Base-by-base conservation (phyloP, 2,888 invertebrate species). In the Cheilosia scutellata region DNA sequence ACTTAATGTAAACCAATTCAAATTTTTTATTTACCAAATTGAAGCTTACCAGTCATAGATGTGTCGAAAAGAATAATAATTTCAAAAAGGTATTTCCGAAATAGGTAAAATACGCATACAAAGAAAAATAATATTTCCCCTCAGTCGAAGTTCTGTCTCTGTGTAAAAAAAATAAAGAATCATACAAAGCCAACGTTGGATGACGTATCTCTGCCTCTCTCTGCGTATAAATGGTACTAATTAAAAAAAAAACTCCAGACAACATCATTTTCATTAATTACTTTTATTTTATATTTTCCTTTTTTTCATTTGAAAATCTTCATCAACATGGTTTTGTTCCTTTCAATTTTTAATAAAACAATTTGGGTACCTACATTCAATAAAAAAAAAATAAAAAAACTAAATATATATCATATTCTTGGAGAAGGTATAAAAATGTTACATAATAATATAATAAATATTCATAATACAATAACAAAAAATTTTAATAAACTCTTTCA, bases 401-500 rank as follows among this genome's bases (percentile, higher is more conserved):
- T 2, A n/a, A 51, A 31, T 20, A 44, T 51, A 40, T 51, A 13
- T 25, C 13, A 37, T 33, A 29, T 9, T 47, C 37, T 47, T 20
- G 65, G 57, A 66, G 9, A 29, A 72, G 44, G 57, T 78, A 79
- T 44, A 75, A 68, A 55, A 71, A 55, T 51, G 40, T 53, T 40
- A 65, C 33, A 62, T 47, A 49, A 77, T 75, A 49, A 42, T 66
- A 83, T 72, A 77, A 77, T 37, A 66, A 66, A 79, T 33, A 33
- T 65, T 51, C 9, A 37, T 20, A 42, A 29, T 44, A 20, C 11
- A 7, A 58, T 31, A 51, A 20, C 29, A 40, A 42, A 40, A 20
- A 42, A 27, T 42, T 31, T 49, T 37, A 49, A 53, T 40, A 44
- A 82, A 57, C 27, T 60, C 51, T 60, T 60, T n/a, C 16, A 25